Evolutionary conservation across 2,797 vertebrate species (phyloP), one percentile per base, ranked within the genome.

Genomic region (Notolabrus celidotus): DNA sequence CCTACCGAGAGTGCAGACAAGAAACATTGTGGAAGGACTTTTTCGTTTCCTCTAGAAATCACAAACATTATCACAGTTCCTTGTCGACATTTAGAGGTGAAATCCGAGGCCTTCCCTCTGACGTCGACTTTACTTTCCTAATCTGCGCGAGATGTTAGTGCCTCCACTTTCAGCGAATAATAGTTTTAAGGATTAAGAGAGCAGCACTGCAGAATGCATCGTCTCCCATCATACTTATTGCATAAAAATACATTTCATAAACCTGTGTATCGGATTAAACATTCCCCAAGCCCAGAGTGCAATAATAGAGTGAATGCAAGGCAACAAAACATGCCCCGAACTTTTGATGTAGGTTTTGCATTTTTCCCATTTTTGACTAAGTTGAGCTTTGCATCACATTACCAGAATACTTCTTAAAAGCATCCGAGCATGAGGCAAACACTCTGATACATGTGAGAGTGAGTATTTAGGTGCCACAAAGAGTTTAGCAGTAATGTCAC

Each of bases 241-340:
- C 80, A 84, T 88, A 80, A 86, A 90, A 91, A 90, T 84, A 89
- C 51, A 82, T 82, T 86, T 82, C 52, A 73, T 85, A 88, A 92
- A 90, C 79, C 87, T 84, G 84, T 80, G 86, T 76, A 83, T 88
- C 55, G 83, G 91, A 93, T 92, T 93, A 92, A 91, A 86, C 71
- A 72, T 71, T 82, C 77, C 52, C 68, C 27, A 12, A 85, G 60
- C 47, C 66, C 14, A 20, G 53, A 66, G 71, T 50, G 39, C 76
- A 79, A 88, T 85, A 91, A 90, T 76, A 77, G 59, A 64, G 43
- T 46, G 61, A 82, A 77, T 66, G 53, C 74, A 60, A 73, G 73
- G 70, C 75, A 88, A 87, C 81, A 91, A 89, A 88, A 85, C 75
- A 67, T 78, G 77, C 77, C 76, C 58, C 77, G 77, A 90, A 91